Evolutionary conservation across 2,797 vertebrate species (phyloP), one percentile per base, ranked within the genome.

Genomic region (Dallia pectoralis): DNA sequence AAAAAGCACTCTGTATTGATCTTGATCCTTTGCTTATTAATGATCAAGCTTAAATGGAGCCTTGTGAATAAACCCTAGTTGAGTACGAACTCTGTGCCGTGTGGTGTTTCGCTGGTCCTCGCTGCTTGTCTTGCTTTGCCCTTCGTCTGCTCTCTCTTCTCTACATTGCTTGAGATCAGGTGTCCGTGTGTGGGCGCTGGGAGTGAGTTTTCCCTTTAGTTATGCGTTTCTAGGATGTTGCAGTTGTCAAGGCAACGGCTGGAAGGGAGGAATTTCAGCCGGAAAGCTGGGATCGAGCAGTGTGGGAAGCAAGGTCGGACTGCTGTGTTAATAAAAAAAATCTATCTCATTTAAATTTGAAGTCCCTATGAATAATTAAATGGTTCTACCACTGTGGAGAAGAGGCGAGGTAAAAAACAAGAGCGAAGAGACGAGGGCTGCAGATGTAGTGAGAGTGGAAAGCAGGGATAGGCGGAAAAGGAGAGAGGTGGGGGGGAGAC

Each of bases 231-330:
- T 70, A 79, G 73, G 75, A 80, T 48, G 73, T 75, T 74, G 70
- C 66, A 70, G 84, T 85, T 85, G 78, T 80, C 81, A 79, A 67
- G 84, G 82, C 70, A 83, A 82, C 75, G 12, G 75, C 71, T 76
- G 78, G 30, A 69, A 79, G 62, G 76, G 71, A 67, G 71, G 65
- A 74, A 73, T 69, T 68, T 40, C 67, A 72, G 61, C 69, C 64
- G 61, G 29, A 74, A 56, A 40, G 30, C 4, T 8, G 69, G 30
- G 56, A 63, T n/a, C 15, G 14, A 15, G 19, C 0, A 69, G 61
- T 4, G 22, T 70, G 29, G 32, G 72, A 44, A 72, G 25, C 51
- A 15, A 59, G 56, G 67, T 67, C 53, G 61, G 75, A 76, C 67
- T 70, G 48, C 69, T 30, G 74, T 75, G 68, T 71, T 79, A 65